Conservation (phyloP, 2,797 vertebrate genomes). For the Rhinella marina region DNA sequence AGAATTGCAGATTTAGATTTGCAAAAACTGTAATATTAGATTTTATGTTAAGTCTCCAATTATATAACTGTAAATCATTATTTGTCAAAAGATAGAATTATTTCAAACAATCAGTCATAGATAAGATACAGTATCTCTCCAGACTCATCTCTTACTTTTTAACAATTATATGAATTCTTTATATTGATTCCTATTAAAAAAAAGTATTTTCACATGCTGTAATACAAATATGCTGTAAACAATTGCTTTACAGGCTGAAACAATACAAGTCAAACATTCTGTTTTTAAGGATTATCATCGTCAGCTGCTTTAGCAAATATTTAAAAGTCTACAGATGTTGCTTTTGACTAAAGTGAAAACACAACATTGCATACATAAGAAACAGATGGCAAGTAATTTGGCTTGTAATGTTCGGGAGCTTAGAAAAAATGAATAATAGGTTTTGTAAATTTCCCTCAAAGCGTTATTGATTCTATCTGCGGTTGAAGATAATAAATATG, state of each 20-base stretch:
- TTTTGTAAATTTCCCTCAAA: slow-evolving; percentile 34
- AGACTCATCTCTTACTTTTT: background rate
- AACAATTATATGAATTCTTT: background rate
- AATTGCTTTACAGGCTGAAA: slow-evolving; percentile 34
- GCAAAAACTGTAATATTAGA: background rate
- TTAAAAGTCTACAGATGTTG: slow-evolving; percentile 61
- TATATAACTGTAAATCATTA: background rate
- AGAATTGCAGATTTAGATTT: background rate
- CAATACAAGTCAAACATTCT: slow-evolving; percentile 34
- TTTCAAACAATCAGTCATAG: background rate
- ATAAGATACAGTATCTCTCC: background rate
- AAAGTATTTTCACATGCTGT: background rate
- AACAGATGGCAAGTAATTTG: slow-evolving; percentile 61
- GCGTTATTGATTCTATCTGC: slow-evolving; percentile 40
- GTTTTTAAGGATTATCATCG: slow-evolving; percentile 47
- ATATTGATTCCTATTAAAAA: background rate
- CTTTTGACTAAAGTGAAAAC: slow-evolving; percentile 60
- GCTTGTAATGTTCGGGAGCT: slow-evolving; percentile 41
- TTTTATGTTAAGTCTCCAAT: background rate
- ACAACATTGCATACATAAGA: slow-evolving; percentile 58
- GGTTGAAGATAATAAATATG: slow-evolving; percentile 13
- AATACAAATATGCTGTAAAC: background rate
- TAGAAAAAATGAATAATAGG: slow-evolving; percentile 50
- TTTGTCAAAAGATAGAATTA: background rate
- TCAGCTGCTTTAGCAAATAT: slow-evolving; percentile 57